Evolutionary conservation across 2,888 invertebrate genomes (phyloP).

Genomic region (Furcula furcula): DNA sequence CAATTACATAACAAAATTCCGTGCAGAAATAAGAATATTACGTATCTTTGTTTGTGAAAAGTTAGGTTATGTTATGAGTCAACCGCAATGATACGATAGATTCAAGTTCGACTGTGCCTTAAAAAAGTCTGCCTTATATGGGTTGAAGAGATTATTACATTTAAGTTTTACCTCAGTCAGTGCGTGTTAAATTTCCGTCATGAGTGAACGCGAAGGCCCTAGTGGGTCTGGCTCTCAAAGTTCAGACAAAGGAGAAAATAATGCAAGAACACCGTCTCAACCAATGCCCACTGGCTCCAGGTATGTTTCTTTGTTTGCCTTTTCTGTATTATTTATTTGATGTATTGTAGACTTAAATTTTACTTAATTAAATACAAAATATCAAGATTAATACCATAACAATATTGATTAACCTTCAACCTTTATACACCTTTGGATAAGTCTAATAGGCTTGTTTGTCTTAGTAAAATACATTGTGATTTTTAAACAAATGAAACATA

Average conservation of each 20-base stretch:
- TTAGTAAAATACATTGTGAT: neutral
- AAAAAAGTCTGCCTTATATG: conserved; percentile 57
- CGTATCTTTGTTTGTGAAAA: conserved; percentile 41
- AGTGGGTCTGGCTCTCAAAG: conserved; percentile 52
- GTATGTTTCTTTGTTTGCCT: conserved; percentile 28
- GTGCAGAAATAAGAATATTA: too few species aligned
- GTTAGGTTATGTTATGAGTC: conserved; percentile 67
- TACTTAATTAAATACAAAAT: too few species aligned
- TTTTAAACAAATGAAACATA: too few species aligned
- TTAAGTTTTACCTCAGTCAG: conserved; percentile 35
- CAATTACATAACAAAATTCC: too few species aligned
- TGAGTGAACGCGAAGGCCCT: conserved; percentile 66
- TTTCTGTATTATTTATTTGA: neutral
- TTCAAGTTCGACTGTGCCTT: conserved; percentile 55
- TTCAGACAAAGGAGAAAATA: conserved; percentile 44
- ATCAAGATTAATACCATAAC: too few species aligned
- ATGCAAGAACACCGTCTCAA: conserved; percentile 47
- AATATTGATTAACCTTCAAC: too few species aligned
- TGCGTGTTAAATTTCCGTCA: conserved; percentile 40
- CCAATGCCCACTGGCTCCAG: conserved; percentile 62
- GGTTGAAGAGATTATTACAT: conserved; percentile 45
- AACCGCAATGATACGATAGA: conserved; percentile 56
- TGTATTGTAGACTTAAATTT: too few species aligned
- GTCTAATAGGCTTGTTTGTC: neutral
- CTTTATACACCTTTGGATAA: neutral